Base-by-base conservation (phyloP, 30 jellyfish, hydroid and myxozoan genomes). In the Aurelia aurita complex sp. Pacific region DNA sequence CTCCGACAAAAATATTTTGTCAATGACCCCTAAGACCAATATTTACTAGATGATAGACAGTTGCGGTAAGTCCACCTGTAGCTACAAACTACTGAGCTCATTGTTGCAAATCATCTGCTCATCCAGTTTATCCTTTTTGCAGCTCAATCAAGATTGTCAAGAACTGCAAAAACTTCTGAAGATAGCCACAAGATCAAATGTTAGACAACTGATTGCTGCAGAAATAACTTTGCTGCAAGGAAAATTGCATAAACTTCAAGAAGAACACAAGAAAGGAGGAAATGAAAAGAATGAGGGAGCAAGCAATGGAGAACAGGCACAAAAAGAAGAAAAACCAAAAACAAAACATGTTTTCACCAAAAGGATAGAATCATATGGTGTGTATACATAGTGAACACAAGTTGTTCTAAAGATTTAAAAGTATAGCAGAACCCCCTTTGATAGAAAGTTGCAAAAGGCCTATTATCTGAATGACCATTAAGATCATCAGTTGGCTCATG, bases 121-220 rank as follows among this genome's bases (percentile, higher is more conserved):
- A 40, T 40, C 8, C 5, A 1, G 35, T 16, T 67, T 65, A 10
- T 12, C 15, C 35, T 2, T 67, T 67, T 17, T 16, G 15, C 61
- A 92, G 97, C 82, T 87, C 63, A 80, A 55, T 46, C 93, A 68
- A 54, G 98, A 92, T 71, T 82, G 95, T 65, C 85, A 78, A 61
- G 98, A 92, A 72, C 82, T 92, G 66, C 91, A 92, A 64, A 15
- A 35, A 42, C 79, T 92, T 35, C 77, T 92, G 69, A 74, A 67
- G 23, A 32, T 67, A 23, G 97, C 96, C 29, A 40, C 88, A 64
- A 85, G 98, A 52, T 62, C 89, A 3, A 81, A 92, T 87, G 97
- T 87, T 8, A 64, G 97, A 12, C 93, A 88, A 54, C 33, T 92
- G 65, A 67, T 92, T 62, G 96, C 96, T 16, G 35, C 92, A 12